These are phyloP conservation scores for Silurus glanis DNA, from an alignment of 2,113 vertebrate genomes.

Conservation along the genomic window DNA sequence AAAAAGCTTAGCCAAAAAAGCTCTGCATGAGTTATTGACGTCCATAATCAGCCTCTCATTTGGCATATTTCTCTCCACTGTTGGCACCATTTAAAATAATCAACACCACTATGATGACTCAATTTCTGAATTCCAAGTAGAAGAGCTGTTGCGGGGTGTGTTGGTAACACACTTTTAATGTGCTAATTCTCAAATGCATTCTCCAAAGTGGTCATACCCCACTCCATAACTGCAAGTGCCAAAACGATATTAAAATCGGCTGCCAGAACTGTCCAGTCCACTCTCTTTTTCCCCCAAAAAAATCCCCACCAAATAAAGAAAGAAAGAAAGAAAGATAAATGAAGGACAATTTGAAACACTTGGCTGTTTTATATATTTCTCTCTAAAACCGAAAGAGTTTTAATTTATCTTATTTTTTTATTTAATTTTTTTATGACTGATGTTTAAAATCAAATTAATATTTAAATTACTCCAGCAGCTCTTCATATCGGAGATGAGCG, in stretches of 20 bases:
- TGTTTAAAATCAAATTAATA: conserved; percentile 45
- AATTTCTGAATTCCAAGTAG: conserved; percentile 54
- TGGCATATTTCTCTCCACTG: conserved; percentile 50
- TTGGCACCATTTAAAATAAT: conserved; percentile 58
- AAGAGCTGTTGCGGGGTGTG: conserved; percentile 54
- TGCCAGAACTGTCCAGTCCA: conserved; percentile 44
- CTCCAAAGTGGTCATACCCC: conserved; percentile 51
- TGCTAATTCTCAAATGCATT: conserved; percentile 57
- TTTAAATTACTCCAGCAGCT: conserved; percentile 34
- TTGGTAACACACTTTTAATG: conserved; percentile 59
- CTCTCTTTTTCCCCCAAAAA: conserved; percentile 17
- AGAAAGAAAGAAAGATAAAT: neutral
- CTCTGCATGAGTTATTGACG: conserved; percentile 53
- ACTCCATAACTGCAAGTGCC: conserved; percentile 49
- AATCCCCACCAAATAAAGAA: conserved; percentile 10
- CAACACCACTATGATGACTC: conserved; percentile 56
- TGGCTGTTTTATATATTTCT: conserved; percentile 39
- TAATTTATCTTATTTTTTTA: conserved; percentile 40
- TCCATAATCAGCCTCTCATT: conserved; percentile 56
- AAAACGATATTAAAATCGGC: conserved; percentile 52
- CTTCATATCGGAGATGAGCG: conserved; percentile 10
- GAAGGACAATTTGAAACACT: conserved; percentile 46
- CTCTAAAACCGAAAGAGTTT: conserved; percentile 38
- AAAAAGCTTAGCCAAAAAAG: conserved; percentile 56
- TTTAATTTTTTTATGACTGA: conserved; percentile 25